Base-by-base conservation (phyloP, 92 coral and sea anemone species). In the Porites divaricata region DNA sequence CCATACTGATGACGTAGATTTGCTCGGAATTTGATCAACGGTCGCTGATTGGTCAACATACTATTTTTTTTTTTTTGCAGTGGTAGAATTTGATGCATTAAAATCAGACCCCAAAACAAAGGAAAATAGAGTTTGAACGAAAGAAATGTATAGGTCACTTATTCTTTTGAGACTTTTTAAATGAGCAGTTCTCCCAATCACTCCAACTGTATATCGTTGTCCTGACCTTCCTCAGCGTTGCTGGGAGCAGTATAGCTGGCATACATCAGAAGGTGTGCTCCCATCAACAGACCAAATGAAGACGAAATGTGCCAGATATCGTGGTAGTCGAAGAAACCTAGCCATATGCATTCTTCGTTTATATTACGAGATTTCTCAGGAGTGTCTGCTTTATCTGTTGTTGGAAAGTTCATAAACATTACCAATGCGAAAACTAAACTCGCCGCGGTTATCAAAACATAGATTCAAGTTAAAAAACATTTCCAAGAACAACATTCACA, bases 251-350 rank as follows among this genome's bases (percentile, higher is more conserved):
- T 45, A 74, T 74, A 35, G 45, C 96, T 93, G 12, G 82, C 79
- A 63, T 72, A 90, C 83, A 93, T 76, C 23, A 92, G 84, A 50
- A 91, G 81, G 57, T 76, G 92, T 1, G 95, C 92, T 12, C 93
- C 90, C 91, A 89, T 91, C 6, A 95, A 81, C 63, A 95, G 75
- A 16, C 87, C 94, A 87, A 93, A 93, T 8, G 98, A 95, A 7
- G 98, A 95, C 83, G 91, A 56, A 22, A 95, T 95, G 72, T 95
- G 98, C 98, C 98, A 93, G 52, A 89, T 25, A 72, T 95, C 98
- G 24, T 93, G 98, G 23, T 72, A 65, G 76, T 92, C 98, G 63
- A 91, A 95, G 77, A 93, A 95, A 0, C 66, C 65, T 1, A 26
- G 28, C 28, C 28, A 26, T 26, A 26, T 26, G 28, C 98, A 95